Conservation (phyloP, 2,888 invertebrate species). For the Lathronympha strigana region DNA sequence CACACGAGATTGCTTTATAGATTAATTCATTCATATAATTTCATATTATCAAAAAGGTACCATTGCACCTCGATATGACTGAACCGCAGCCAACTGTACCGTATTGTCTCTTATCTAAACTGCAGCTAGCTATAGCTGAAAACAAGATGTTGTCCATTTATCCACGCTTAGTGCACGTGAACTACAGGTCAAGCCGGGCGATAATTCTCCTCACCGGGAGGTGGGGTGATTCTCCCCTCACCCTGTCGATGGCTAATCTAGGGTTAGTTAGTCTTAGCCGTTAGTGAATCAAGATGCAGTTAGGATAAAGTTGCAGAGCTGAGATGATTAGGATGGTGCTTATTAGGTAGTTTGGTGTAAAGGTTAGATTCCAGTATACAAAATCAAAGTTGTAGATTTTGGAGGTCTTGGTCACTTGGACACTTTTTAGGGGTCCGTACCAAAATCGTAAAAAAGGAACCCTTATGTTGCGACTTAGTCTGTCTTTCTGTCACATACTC, state of each 20-base stretch:
- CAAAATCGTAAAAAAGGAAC: too few relatives aligned
- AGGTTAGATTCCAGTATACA: neutral
- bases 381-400: too few relatives aligned
- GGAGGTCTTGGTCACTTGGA: too few relatives aligned
- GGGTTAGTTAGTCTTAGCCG: constrained; percentile 38
- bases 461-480: too few relatives aligned
- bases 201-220: constrained; percentile 30
- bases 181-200: constrained; percentile 37
- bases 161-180: constrained; percentile 37
- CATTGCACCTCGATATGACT: too few relatives aligned
- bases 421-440: too few relatives aligned
- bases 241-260: constrained; percentile 34
- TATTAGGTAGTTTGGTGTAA: neutral
- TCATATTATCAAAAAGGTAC: neutral
- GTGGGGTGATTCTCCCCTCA: constrained; percentile 15
- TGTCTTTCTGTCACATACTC: too few relatives aligned
- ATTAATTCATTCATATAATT: too few relatives aligned
- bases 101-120: constrained; percentile 28
- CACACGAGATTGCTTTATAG: too few relatives aligned
- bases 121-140: constrained; percentile 17
- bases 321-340: constrained; percentile 6
- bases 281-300: constrained; percentile 34
- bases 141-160: constrained; percentile 37
- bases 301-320: constrained; percentile 13
- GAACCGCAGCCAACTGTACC: constrained; percentile 1